Conservation (phyloP, 2,797 vertebrate genomes). For the Notolepis coatsorum region DNA sequence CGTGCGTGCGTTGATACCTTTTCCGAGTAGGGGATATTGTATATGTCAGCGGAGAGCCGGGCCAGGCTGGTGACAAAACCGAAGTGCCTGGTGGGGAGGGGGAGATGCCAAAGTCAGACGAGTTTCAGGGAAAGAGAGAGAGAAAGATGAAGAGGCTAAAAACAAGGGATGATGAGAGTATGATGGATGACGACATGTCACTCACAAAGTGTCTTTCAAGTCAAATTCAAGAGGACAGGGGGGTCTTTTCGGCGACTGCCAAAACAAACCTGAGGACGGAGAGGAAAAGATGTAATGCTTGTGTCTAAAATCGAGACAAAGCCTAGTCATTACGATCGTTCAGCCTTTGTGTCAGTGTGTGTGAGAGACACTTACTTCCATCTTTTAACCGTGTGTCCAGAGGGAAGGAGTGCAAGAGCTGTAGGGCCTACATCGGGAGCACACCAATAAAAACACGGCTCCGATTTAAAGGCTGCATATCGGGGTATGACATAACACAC, state of each 20-base stretch:
- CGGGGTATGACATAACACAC: not conserved
- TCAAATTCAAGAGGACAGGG: constrained; percentile 94
- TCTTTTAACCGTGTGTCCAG: constrained; percentile 97
- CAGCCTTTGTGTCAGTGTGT: not conserved
- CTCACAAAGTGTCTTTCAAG: constrained; percentile 92
- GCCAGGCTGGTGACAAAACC: constrained; percentile 90
- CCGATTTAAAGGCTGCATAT: not conserved
- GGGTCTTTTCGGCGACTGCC: constrained; percentile 98
- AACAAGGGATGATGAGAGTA: not conserved
- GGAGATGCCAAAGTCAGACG: too few relatives aligned
- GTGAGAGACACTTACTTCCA: constrained; percentile 86
- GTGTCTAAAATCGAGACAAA: too few relatives aligned
- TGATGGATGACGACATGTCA: constrained; percentile 43
- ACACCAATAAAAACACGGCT: not conserved
- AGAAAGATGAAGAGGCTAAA: not conserved
- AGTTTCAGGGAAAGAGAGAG: not conserved
- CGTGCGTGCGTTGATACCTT: constrained; percentile 77
- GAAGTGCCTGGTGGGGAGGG: constrained; percentile 84
- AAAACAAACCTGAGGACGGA: constrained; percentile 91
- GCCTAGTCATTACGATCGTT: not conserved
- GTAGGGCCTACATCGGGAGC: constrained; percentile 85
- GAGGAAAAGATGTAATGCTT: constrained; percentile 32
- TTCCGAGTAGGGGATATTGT: constrained; percentile 89
- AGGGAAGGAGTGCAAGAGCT: constrained; percentile 96
- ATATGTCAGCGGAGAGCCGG: constrained; percentile 89